A percentile compares a stretch with the other conserved stretches of the same genome.
Evolutionary conservation across 2,113 vertebrate species (phyloP).

Genomic region (Plecturocebus donacophilus): DNA sequence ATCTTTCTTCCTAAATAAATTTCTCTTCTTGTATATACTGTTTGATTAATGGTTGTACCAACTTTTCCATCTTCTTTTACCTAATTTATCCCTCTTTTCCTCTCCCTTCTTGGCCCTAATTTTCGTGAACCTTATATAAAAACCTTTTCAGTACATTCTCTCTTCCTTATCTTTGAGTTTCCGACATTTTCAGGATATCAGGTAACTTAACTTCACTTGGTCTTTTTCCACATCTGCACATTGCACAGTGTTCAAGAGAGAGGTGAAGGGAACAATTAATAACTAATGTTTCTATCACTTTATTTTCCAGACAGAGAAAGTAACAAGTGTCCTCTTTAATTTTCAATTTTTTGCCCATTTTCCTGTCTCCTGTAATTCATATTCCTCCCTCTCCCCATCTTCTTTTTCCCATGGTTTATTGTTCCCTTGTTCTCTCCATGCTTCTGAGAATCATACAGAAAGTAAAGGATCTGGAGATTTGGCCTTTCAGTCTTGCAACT

Average conservation of each 20-base stretch:
- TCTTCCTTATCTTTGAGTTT: slow-evolving; percentile 8
- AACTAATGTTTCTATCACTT: neutral
- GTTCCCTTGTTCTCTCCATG: neutral
- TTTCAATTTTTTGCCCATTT: neutral
- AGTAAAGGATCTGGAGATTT: neutral
- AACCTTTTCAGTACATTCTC: neutral
- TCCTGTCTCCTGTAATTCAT: neutral
- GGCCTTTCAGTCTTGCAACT: neutral
- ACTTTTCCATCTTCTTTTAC: neutral
- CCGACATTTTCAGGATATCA: neutral
- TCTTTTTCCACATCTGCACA: neutral
- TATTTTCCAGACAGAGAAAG: neutral
- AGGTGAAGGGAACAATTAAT: neutral
- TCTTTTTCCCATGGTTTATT: neutral
- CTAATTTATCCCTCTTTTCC: neutral
- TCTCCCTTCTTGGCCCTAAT: neutral
- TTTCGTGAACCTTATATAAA: neutral
- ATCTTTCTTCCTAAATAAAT: neutral
- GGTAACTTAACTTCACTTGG: neutral
- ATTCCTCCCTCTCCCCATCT: neutral
- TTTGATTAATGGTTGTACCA: neutral
- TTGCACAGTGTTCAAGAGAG: neutral
- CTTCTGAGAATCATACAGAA: neutral
- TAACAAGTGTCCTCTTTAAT: neutral
- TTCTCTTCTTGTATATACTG: neutral